These are phyloP conservation scores for Camponotus pennsylvanicus DNA, from an alignment of 1,140 invertebrate genomes.

Conservation along the genomic window DNA sequence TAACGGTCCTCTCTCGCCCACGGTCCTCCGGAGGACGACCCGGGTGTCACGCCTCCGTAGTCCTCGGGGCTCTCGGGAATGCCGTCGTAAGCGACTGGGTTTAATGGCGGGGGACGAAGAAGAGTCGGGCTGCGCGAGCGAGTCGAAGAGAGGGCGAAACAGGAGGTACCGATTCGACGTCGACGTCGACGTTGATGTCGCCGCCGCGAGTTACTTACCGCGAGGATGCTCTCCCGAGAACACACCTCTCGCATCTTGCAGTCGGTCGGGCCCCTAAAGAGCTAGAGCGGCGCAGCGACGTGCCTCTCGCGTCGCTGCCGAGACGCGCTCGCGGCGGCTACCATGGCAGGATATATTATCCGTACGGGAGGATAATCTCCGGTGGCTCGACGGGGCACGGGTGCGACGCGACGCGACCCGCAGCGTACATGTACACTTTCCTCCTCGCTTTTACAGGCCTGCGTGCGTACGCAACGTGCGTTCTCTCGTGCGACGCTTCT, in stretches of 20 bases:
- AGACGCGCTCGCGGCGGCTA: slow-evolving; percentile 81
- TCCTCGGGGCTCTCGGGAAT: too few species aligned
- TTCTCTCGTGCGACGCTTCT: not conserved
- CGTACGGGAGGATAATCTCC: slow-evolving; percentile 34
- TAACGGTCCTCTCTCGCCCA: slow-evolving; percentile 35
- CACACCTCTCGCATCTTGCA: slow-evolving; percentile 78
- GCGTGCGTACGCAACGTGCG: slow-evolving; percentile 42
- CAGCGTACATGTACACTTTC: slow-evolving; percentile 22
- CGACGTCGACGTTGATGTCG: not conserved
- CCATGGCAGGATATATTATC: slow-evolving; percentile 79
- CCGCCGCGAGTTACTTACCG: slow-evolving; percentile 71
- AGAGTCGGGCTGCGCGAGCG: not conserved
- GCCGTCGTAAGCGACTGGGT: not conserved
- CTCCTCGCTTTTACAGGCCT: not conserved
- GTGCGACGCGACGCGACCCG: not conserved
- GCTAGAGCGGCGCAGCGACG: slow-evolving; percentile 62
- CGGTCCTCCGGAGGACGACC: not conserved
- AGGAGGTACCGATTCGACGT: too few species aligned
- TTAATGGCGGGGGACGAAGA: slow-evolving; percentile 33
- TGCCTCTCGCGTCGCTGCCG: slow-evolving; percentile 76
- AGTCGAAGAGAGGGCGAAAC: not conserved
- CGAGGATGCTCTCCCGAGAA: slow-evolving; percentile 76
- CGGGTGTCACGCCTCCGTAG: not conserved
- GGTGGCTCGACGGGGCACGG: not conserved
- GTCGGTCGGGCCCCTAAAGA: slow-evolving; percentile 10